A percentile compares a stretch with the other conserved stretches of the same genome.
Evolutionary conservation across 2,797 vertebrate genomes (phyloP).

Genomic region (Loriculus beryllinus): DNA sequence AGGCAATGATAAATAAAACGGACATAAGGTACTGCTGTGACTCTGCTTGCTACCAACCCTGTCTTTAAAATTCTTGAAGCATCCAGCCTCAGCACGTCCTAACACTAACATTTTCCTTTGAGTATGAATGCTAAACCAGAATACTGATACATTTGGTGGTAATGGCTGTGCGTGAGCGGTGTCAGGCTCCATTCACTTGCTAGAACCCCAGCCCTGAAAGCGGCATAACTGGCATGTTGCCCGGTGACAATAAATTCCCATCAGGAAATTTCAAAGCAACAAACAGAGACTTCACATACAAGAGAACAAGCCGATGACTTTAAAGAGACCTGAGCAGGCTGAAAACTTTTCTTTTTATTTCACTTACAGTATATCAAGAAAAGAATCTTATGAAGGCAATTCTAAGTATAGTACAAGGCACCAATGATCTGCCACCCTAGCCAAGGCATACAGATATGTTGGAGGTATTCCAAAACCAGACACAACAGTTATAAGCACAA

Average conservation of each 20-base stretch:
- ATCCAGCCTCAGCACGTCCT: neutral
- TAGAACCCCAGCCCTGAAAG: neutral
- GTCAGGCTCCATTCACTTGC: neutral
- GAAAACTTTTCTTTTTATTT: constrained; percentile 30
- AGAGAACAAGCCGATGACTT: neutral
- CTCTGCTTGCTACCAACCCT: neutral
- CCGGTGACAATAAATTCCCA: neutral
- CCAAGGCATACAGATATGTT: constrained; percentile 21
- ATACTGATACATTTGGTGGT: neutral
- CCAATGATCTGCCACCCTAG: neutral
- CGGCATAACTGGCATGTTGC: neutral
- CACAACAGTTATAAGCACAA: constrained; percentile 50
- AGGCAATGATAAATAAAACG: neutral
- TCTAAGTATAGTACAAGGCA: constrained; percentile 29
- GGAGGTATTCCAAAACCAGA: constrained; percentile 46
- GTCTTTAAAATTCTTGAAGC: neutral
- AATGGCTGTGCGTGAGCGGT: neutral
- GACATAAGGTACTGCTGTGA: neutral
- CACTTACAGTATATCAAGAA: neutral
- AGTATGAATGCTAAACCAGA: neutral
- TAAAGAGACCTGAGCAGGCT: neutral
- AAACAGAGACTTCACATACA: neutral
- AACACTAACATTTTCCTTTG: neutral
- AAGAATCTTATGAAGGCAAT: neutral
- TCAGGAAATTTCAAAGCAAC: neutral